Percentiles rank a stretch among this genome's conserved stretches.
These are phyloP conservation scores for Hippasteria phrygiana DNA, from an alignment of 53 echinoderm and acorn worm species.

Conservation along the genomic window DNA sequence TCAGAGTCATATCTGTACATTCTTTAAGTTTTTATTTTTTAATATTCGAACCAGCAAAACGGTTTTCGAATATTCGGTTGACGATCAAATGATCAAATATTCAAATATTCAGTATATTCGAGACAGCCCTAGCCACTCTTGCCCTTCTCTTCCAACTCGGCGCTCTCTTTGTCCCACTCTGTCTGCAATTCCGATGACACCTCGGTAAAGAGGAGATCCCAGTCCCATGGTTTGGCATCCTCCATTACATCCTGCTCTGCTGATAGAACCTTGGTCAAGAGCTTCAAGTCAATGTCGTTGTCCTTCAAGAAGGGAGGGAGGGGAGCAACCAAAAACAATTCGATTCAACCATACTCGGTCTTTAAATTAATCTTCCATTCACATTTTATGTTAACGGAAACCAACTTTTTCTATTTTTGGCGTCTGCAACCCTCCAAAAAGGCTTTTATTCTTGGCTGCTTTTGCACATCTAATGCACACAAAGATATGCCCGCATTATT, in stretches of 20 bases:
- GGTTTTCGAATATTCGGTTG: no score
- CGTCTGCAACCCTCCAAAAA: no score
- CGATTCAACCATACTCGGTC: not conserved
- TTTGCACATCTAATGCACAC: no score
- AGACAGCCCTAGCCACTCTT: no score
- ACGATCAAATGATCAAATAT: no score
- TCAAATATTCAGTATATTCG: no score
- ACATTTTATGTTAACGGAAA: not conserved
- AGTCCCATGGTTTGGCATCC: conserved; percentile 94
- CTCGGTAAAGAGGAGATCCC: conserved; percentile 98
- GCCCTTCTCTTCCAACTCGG: conserved; percentile 20
- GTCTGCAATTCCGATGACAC: conserved; percentile 95
- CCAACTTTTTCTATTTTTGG: no score
- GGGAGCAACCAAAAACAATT: not conserved
- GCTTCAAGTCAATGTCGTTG: conserved; percentile 95
- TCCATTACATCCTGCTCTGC: conserved; percentile 89
- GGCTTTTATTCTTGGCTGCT: no score
- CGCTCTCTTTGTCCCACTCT: conserved; percentile 89
- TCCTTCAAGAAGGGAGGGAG: conserved; percentile 64
- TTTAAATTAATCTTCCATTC: not conserved
- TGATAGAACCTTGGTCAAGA: conserved; percentile 84
- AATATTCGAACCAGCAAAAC: no score
- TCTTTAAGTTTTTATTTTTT: no score
- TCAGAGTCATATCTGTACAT: no score
- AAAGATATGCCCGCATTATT: no score